These are phyloP conservation scores for Acromyrmex heyeri DNA, from an alignment of 1,140 invertebrate genomes.

Conservation along the genomic window DNA sequence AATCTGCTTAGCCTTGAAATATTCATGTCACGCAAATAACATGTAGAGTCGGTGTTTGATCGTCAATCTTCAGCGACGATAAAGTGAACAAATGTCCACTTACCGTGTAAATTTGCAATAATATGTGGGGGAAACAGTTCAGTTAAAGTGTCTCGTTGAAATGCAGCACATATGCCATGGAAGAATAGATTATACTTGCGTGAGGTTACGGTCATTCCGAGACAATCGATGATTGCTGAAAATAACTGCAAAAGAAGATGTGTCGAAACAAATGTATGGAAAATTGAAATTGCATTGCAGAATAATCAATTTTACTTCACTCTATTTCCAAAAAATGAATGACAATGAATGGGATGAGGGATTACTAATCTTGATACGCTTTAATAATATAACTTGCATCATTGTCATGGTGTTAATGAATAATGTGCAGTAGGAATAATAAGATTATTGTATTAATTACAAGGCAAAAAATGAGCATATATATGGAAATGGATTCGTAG, in stretches of 20 bases:
- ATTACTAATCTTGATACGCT: constrained; percentile 75
- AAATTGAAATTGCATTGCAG: constrained; percentile 24
- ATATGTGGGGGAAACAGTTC: constrained; percentile 62
- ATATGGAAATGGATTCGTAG: constrained; percentile 35
- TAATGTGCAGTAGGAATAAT: constrained; percentile 5
- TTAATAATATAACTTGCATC: constrained; percentile 74
- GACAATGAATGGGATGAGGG: constrained; percentile 10
- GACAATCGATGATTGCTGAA: constrained; percentile 35
- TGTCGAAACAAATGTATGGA: constrained; percentile 31
- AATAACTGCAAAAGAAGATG: constrained; percentile 20
- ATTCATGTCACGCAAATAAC: constrained; percentile 32
- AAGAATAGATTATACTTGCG: constrained; percentile 38
- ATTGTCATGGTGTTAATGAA: constrained; percentile 57
- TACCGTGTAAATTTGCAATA: constrained; percentile 58
- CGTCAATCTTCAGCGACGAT: constrained; percentile 46
- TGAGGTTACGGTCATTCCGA: constrained; percentile 21
- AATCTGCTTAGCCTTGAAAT: constrained; percentile 42
- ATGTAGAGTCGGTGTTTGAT: constrained; percentile 32
- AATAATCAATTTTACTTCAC: constrained; percentile 22
- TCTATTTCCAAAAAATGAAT: constrained; percentile 33
- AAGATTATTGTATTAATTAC: constrained; percentile 13
- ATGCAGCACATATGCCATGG: constrained; percentile 26
- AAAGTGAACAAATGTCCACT: constrained; percentile 64
- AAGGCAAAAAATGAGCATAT: constrained; percentile 31
- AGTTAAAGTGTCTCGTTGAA: constrained; percentile 62